These are phyloP conservation scores for Pterocles orientalis DNA, from an alignment of 2,113 vertebrate species.

Conservation along the genomic window DNA sequence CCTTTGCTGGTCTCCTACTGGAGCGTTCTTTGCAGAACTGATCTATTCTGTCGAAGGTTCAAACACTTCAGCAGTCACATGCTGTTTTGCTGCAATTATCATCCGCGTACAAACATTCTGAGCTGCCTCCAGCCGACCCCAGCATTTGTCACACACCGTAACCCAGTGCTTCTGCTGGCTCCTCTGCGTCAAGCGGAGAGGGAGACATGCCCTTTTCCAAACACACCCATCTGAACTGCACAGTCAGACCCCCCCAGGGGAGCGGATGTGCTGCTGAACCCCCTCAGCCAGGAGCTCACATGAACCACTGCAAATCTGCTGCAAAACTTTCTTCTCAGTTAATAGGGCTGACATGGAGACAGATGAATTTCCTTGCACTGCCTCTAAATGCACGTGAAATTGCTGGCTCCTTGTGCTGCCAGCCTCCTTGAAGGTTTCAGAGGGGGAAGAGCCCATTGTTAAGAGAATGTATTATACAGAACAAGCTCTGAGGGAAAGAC, in stretches of 20 bases:
- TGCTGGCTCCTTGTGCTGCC: not conserved
- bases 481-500: not conserved
- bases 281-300: rapidly evolving
- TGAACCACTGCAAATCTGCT: not conserved
- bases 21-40: not conserved
- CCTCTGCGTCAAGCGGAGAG: not conserved
- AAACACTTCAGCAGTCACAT: not conserved
- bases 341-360: rapidly evolving
- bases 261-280: not conserved
- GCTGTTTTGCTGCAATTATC: not conserved
- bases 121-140: not conserved
- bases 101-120: not conserved
- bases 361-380: not conserved
- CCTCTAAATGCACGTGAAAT: not conserved
- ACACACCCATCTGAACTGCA: not conserved
- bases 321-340: not conserved
- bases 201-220: not conserved
- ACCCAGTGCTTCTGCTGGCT: not conserved
- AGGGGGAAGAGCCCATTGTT: not conserved
- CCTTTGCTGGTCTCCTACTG: no score
- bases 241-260: not conserved
- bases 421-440: not conserved
- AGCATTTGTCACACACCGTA: not conserved
- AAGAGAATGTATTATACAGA: not conserved
- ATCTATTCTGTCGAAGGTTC: not conserved